Base-by-base conservation (phyloP, 2,113 vertebrate species). In the Odontophorus gujanensis region DNA sequence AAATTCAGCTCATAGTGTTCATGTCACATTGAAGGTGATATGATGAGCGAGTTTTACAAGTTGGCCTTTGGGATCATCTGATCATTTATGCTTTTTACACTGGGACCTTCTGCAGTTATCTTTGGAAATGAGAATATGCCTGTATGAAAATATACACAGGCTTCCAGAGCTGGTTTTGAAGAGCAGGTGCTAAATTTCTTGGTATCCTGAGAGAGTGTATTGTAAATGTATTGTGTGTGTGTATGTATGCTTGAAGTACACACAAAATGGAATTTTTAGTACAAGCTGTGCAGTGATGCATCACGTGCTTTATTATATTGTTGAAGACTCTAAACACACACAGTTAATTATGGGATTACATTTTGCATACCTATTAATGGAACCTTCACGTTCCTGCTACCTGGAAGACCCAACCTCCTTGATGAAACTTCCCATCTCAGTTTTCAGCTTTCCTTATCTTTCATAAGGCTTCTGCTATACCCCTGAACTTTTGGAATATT, bases 181-280 rank as follows among this genome's bases (percentile, higher is more conserved):
- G 42, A 68, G 51, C 57, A 34, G 30, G 11, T 83, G 50, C 4
- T 14, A 38, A 48, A 38, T 26, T 9, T 43, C 53, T 32, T 8
- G n/a, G 34, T 12, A 22, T 10, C 12, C 16, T 18, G 16, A 71
- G 38, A 5, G 8, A 4, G 4, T 7, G 13, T 7, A 2, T 26
- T 26, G 34, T 21, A 15, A 38, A 25, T 24, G 22, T 16, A 11
- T 5, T 47, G 22, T 26, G n/a, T 12, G 4, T 11, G 9, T 6
- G 2, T 13, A 13, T 16, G 3, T 2, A 8, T 5, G 17, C 15
- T 9, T 1, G 6, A 40, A 17, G 4, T 16, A 34, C 20, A 12
- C 22, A 28, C 13, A 4, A 81, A 85, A 36, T 0, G 6, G n/a
- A 45, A 43, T 20, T 38, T 34, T 22, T 48, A 51, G 10, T 12